phyloP scores from a whole-genome alignment of 1,140 invertebrate species.

The Drosophila parabipectinata region DNA sequence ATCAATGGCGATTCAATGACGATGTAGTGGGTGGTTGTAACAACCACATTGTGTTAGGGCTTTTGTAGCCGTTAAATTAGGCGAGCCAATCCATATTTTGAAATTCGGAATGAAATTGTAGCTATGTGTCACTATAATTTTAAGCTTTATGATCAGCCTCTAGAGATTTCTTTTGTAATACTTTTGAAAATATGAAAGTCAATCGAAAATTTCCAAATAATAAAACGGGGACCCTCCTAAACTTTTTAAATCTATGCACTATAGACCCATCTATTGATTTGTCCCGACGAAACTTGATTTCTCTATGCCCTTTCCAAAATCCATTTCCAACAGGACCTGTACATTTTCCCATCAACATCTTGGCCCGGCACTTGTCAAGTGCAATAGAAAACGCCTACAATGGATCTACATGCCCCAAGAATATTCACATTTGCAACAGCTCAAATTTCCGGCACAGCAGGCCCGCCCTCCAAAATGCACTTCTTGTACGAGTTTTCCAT shows the following conservation, averaged over 20 bases:
- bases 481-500: constrained; percentile 20
- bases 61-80: constrained; percentile 53
- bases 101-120: not conserved
- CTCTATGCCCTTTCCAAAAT: constrained; percentile 6
- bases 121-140: no score
- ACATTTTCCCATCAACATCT: constrained; percentile 31
- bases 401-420: constrained; percentile 24
- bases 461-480: constrained; percentile 24
- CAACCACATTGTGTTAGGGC: constrained; percentile 49
- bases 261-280: not conserved
- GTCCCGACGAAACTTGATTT: constrained; percentile 59
- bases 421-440: constrained; percentile 64
- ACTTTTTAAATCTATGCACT: no score
- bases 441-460: constrained; percentile 70
- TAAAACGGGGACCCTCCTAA: no score
- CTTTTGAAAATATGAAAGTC: no score
- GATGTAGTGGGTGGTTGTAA: constrained; percentile 4
- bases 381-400: constrained; percentile 64
- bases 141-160: no score
- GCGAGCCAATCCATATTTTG: constrained; percentile 15
- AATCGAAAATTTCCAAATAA: no score
- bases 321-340: constrained; percentile 14
- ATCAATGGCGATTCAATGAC: constrained; percentile 22
- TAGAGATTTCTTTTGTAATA: no score
- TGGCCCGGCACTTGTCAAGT: constrained; percentile 47